Evolutionary conservation across 2,797 vertebrate species (phyloP).

Genomic region (Brotula barbata): DNA sequence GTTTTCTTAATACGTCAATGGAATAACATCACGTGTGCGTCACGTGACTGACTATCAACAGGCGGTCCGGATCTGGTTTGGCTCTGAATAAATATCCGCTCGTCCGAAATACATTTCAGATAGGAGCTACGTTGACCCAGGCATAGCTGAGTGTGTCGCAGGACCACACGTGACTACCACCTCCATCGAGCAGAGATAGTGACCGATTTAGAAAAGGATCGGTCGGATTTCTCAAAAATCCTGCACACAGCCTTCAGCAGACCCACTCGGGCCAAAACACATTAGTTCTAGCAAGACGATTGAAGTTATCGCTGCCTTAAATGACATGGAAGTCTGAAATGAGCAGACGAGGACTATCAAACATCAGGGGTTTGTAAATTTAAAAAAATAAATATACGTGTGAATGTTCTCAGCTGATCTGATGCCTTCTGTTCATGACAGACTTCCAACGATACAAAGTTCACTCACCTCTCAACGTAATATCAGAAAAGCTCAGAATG

Average conservation of each 20-base stretch:
- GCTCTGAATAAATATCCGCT: no score
- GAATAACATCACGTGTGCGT: no score
- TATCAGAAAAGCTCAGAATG: background rate
- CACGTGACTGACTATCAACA: no score
- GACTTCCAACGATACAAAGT: conserved; percentile 30
- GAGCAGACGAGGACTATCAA: background rate
- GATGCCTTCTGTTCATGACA: conserved; percentile 39
- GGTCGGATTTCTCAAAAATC: no score
- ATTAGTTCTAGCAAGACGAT: conserved; percentile 62
- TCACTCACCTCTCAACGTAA: conserved; percentile 21
- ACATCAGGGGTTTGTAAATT: background rate
- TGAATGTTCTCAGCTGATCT: background rate
- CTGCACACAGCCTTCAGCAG: conserved; percentile 31
- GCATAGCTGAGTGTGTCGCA: no score
- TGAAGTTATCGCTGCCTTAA: conserved; percentile 5
- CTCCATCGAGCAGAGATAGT: no score
- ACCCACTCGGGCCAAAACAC: conserved; percentile 34
- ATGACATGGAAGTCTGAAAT: conserved; percentile 42
- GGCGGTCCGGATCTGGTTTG: no score
- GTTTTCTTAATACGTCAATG: no score
- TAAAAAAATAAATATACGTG: background rate
- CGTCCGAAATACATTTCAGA: no score
- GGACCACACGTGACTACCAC: no score
- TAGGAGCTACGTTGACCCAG: no score
- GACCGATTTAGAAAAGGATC: no score